Evolutionary conservation across 23 tunicate genomes (phyloP), one percentile per base, ranked within the genome.

Genomic region (Ciona savignyi): DNA sequence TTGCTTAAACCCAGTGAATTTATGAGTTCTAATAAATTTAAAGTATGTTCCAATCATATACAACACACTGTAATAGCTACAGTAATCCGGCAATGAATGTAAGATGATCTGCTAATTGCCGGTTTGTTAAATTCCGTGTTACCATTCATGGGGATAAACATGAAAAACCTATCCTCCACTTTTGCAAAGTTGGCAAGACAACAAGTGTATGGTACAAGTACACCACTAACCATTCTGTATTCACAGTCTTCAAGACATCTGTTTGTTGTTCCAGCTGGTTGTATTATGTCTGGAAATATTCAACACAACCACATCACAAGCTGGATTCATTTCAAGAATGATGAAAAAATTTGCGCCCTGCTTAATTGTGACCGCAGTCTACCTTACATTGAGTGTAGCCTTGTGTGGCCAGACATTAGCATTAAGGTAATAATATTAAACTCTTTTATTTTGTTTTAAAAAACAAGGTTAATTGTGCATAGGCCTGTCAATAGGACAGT

Each of bases 201-300:
- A n/a, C n/a, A n/a, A n/a, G n/a, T n/a, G n/a, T n/a, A n/a, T n/a
- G n/a, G n/a, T n/a, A n/a, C n/a, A 70, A 20, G 27, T 70, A 19
- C 22, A 26, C 19, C 23, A 19, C 9, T 33, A 0, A 70, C 22
- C 1, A 70, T 48, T 70, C 4, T 74, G 30, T 34, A 22, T 48
- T 86, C 74, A 32, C 62, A 87, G 95, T 27, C 51, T 83, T 49
- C 97, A 90, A 83, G 83, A 90, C 78, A 83, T 84, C 27, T 82
- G 85, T 42, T 30, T 90, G 63, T 73, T 90, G 15, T 90, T 90
- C 34, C 89, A 84, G 35, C 77, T 90, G 24, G 83, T 90, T 70
- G 84, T 90, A n/a, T 30, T 90, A 35, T 90, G 62, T 51, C 76
- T 90, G 60, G 97, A 90, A 64, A 49, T 90, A 23, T 90, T 90